A percentile compares a stretch with the other conserved stretches of the same genome.
Evolutionary conservation across 1,140 invertebrate genomes (phyloP).

Genomic region (Pseudobourletiella spinata): DNA sequence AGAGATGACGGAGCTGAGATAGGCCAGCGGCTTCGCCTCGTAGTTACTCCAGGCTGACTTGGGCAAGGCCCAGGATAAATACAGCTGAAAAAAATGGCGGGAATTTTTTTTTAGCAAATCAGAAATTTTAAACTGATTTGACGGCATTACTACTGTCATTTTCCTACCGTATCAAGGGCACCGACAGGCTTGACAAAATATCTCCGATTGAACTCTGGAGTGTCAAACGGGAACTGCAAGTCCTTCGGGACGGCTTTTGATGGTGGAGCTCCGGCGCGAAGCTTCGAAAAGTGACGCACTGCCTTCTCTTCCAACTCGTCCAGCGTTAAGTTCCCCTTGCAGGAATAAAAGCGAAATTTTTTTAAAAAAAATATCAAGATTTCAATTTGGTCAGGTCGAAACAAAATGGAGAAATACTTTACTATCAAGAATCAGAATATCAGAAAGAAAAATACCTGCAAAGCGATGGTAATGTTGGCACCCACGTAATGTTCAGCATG

Average conservation of each 20-base stretch:
- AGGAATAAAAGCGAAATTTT: neutral
- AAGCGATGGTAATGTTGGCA: conserved; percentile 75
- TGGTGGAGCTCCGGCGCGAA: conserved; percentile 41
- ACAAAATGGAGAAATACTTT: too few relatives aligned
- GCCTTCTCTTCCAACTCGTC: conserved; percentile 43
- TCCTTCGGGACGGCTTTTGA: conserved; percentile 35
- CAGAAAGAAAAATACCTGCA: conserved; percentile 55
- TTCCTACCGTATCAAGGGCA: neutral
- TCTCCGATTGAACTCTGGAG: neutral
- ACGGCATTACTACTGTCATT: neutral
- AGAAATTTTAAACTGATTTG: too few relatives aligned
- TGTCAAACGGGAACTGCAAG: neutral
- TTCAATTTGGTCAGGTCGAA: too few relatives aligned
- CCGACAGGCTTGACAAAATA: conserved; percentile 1
- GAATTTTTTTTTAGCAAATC: too few relatives aligned
- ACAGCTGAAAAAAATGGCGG: neutral
- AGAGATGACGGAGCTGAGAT: neutral
- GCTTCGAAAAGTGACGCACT: conserved; percentile 41
- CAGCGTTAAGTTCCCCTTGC: neutral
- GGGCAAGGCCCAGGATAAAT: neutral
- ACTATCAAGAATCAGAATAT: too few relatives aligned
- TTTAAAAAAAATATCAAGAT: neutral
- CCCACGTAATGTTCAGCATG: conserved; percentile 72
- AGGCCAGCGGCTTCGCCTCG: neutral
- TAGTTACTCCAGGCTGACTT: neutral